Percentiles rank a stretch among this genome's conserved stretches.
These are phyloP conservation scores for Noturus placidus DNA, from an alignment of 2,113 vertebrate genomes.

Conservation along the genomic window DNA sequence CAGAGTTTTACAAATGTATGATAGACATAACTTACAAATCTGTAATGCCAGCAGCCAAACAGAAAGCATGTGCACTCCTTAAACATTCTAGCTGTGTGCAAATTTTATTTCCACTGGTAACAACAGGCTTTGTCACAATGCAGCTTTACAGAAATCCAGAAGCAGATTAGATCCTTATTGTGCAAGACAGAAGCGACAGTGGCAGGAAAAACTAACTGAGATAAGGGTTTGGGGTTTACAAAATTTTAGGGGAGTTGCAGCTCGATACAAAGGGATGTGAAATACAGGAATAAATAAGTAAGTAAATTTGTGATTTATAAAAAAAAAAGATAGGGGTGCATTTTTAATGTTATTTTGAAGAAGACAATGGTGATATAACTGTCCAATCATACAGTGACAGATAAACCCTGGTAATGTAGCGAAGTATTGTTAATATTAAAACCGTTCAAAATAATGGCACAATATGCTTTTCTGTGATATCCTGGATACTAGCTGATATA, in stretches of 20 bases:
- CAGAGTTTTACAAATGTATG: neutral
- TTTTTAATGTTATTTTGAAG: neutral
- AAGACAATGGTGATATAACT: neutral
- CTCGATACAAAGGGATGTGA: neutral
- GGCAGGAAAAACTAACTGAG: neutral
- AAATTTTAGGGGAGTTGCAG: neutral
- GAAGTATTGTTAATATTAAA: neutral
- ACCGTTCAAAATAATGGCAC: neutral
- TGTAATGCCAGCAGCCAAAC: neutral
- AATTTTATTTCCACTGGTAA: neutral
- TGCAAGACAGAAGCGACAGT: neutral
- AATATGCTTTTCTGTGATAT: neutral
- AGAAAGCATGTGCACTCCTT: neutral
- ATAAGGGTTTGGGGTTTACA: neutral
- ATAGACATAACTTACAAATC: neutral
- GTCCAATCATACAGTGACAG: neutral
- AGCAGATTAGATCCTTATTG: neutral
- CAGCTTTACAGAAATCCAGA: neutral
- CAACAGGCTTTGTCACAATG: neutral
- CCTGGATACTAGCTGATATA: neutral
- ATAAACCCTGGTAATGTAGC: neutral
- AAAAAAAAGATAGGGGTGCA: neutral
- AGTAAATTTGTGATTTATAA: neutral
- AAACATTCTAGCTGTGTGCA: neutral
- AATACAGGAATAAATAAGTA: neutral